Conservation (phyloP, 2,113 vertebrate species). For the Climacteris rufus region DNA sequence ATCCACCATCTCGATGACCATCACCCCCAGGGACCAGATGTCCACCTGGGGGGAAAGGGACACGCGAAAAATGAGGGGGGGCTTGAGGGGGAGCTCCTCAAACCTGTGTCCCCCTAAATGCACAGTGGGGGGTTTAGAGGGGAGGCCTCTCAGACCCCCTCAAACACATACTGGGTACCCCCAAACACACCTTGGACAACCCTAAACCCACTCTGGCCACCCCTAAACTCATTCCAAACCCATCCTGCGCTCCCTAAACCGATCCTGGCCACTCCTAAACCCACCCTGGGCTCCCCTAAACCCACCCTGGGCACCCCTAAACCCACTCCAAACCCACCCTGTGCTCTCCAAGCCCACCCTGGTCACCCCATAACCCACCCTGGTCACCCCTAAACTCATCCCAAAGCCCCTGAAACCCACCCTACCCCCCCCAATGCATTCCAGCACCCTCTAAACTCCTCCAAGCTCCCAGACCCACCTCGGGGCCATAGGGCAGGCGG, state of each 20-base stretch:
- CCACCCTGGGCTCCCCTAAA: background rate
- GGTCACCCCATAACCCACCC: too few species aligned
- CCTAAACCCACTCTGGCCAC: background rate
- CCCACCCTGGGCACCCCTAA: background rate
- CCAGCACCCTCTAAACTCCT: background rate
- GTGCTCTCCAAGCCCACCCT: background rate
- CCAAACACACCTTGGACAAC: background rate
- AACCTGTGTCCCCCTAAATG: rapidly evolving
- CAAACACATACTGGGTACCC: rapidly evolving
- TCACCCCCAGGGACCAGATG: slow-evolving; percentile 94
- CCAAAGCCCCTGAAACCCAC: background rate
- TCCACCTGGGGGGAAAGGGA: slow-evolving; percentile 72
- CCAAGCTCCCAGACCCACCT: background rate
- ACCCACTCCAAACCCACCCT: background rate
- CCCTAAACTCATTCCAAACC: background rate
- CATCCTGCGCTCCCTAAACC: background rate
- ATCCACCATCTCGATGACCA: slow-evolving; percentile 98
- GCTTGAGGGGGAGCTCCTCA: too few species aligned
- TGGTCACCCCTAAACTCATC: background rate
- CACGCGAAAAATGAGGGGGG: background rate
- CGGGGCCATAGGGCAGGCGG: slow-evolving; percentile 85
- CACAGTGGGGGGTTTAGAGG: too few species aligned
- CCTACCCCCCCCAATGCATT: rapidly evolving
- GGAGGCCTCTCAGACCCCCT: background rate
- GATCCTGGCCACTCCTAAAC: too few species aligned